Percentiles rank a stretch among this genome's conserved stretches.
Evolutionary conservation across 2,888 invertebrate genomes (phyloP).

Genomic region (Nebria brevicollis): DNA sequence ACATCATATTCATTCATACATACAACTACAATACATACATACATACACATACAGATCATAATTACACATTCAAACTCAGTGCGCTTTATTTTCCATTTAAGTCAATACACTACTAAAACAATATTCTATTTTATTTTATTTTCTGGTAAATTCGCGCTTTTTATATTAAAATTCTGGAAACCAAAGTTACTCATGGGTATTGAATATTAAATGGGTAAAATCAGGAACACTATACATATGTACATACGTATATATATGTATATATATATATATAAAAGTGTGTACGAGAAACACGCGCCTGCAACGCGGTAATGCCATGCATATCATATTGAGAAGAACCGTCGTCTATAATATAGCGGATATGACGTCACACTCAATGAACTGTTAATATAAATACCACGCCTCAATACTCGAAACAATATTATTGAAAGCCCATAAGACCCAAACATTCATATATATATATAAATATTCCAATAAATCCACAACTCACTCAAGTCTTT

Average conservation of each 20-base stretch:
- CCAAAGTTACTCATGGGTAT: not conserved
- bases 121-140: not conserved
- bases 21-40: not conserved
- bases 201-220: not conserved
- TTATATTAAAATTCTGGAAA: not conserved
- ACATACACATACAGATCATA: not conserved
- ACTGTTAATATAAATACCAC: constrained; percentile 49
- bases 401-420: constrained; percentile 48
- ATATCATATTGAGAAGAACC: constrained; percentile 20
- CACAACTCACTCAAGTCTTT: too few species aligned
- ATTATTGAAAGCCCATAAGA: constrained; percentile 30
- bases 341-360: constrained; percentile 34
- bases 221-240: not conserved
- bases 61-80: not conserved
- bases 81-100: too few species aligned
- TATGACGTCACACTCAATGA: constrained; percentile 47
- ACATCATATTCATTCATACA: not conserved
- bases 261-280: not conserved
- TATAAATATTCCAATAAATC: too few species aligned
- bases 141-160: not conserved
- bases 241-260: not conserved
- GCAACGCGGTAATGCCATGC: not conserved
- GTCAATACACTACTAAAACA: too few species aligned
- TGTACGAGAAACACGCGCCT: not conserved
- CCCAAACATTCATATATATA: constrained; percentile 14